These are phyloP conservation scores for Melanophora roralis DNA, from an alignment of 2,888 invertebrate genomes.

Conservation along the genomic window DNA sequence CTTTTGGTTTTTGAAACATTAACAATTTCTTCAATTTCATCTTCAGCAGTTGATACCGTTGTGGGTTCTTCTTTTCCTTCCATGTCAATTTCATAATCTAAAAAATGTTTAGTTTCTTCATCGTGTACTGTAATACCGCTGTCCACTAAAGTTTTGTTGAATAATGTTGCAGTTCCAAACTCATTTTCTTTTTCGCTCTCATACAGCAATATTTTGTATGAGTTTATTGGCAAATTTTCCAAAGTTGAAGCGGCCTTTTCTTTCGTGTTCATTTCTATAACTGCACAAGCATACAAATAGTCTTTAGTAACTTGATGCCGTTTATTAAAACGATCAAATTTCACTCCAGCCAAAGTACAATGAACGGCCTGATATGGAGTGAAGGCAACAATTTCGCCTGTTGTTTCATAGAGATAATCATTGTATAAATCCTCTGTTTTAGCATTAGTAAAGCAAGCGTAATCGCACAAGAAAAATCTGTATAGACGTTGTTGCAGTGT, in stretches of 20 bases:
- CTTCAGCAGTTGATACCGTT: not conserved
- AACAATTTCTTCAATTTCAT: conserved; percentile 11
- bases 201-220: conserved; percentile 63
- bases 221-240: conserved; percentile 56
- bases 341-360: conserved; percentile 65
- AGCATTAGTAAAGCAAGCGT: conserved; percentile 62
- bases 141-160: conserved; percentile 64
- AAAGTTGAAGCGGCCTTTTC: conserved; percentile 2
- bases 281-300: conserved; percentile 64
- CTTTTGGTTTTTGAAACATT: conserved; percentile 14
- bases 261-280: conserved; percentile 18
- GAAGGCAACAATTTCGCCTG: conserved; percentile 63
- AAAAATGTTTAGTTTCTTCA: conserved; percentile 60
- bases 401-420: conserved; percentile 63
- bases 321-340: conserved; percentile 60
- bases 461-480: conserved; percentile 65
- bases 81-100: conserved; percentile 60
- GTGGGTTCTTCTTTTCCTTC: not conserved
- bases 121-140: conserved; percentile 62
- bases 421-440: conserved; percentile 56
- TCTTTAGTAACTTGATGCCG: conserved; percentile 58
- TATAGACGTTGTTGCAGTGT: conserved; percentile 55
- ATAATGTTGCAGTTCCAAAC: conserved; percentile 44
- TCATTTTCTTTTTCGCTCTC: conserved; percentile 62
- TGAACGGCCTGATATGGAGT: conserved; percentile 67